Evolutionary conservation across 1,140 invertebrate species (phyloP).

Genomic region (Cryptotermes secundus): DNA sequence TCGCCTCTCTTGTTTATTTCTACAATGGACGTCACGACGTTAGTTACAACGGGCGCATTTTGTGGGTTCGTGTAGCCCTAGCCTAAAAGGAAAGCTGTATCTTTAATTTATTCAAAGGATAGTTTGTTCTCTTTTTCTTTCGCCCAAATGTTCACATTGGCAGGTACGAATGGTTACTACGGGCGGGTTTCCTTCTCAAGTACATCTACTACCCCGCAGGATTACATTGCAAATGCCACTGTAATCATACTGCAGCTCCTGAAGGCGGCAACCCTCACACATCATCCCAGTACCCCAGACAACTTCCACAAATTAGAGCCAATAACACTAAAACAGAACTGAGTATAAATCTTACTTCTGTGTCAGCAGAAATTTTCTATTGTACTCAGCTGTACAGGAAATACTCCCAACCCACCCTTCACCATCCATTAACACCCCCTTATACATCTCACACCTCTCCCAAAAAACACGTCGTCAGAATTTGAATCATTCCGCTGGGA

Average conservation of each 20-base stretch:
- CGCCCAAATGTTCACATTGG: no score
- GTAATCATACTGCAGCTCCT: background rate
- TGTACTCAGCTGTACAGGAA: background rate
- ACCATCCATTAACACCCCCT: slow-evolving; percentile 13
- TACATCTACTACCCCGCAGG: background rate
- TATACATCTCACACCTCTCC: background rate
- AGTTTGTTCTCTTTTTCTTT: no score
- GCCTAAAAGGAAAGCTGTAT: no score
- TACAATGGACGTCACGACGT: no score
- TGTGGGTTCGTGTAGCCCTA: no score
- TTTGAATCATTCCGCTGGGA: slow-evolving; percentile 1
- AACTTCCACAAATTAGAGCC: slow-evolving; percentile 27
- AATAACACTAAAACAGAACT: slow-evolving; percentile 25
- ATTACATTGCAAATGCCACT: background rate
- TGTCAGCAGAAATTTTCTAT: slow-evolving; percentile 27
- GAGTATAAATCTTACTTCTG: slow-evolving; percentile 17
- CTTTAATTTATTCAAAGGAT: no score
- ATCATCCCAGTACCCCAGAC: background rate
- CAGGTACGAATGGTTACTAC: no score
- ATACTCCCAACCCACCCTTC: slow-evolving; percentile 1
- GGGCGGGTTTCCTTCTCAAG: no score
- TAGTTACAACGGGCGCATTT: no score
- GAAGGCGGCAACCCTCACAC: background rate
- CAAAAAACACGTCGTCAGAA: background rate
- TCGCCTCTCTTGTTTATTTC: no score